Base-by-base conservation (phyloP, 2,888 invertebrate species). In the Pterobdella sp. region DNA sequence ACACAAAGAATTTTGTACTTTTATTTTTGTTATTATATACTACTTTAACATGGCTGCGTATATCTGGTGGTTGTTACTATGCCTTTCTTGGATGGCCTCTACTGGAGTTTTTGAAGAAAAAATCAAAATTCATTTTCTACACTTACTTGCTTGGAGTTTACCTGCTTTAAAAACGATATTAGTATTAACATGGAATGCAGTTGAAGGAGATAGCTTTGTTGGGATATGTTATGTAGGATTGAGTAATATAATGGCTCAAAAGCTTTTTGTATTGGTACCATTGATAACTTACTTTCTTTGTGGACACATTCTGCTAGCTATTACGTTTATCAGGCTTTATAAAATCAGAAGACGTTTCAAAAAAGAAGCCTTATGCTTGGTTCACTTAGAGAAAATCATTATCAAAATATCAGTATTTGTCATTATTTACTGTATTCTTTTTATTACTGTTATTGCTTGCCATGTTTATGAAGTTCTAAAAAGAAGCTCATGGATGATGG, bases 21-120 rank as follows among this genome's bases (percentile, higher is more conserved):
- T 96, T 76, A 88, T 95, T 74, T 96, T 96, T 85, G 94, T 96
- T 94, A 88, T 94, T 80, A 88, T 94, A 68, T 84, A 84, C 75
- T 95, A 94, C 86, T 95, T 94, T 84, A 91, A 91, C 82, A 94
- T 94, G 93, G 93, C 94, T 36, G 93, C 93, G 67, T 93, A 92
- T 82, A 92, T 95, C 80, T 95, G 96, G 80, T 96, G 95, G 95
- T 94, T 95, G 72, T 90, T 95, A 79, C 86, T 96, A 80, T 94
- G 95, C 29, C 87, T 96, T 76, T 94, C 95, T 73, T 96, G 96
- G 96, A 95, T 94, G 85, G 86, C 96, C 81, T 93, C 94, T 63
- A 94, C 94, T 42, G 94, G 94, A 65, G 94, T 94, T 84, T 95
- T 96, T 87, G 94, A 95, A 56, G 95, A 96, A 81, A 94, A 94